Conservation (phyloP, 2,113 vertebrate species). For the Talpa occidentalis region DNA sequence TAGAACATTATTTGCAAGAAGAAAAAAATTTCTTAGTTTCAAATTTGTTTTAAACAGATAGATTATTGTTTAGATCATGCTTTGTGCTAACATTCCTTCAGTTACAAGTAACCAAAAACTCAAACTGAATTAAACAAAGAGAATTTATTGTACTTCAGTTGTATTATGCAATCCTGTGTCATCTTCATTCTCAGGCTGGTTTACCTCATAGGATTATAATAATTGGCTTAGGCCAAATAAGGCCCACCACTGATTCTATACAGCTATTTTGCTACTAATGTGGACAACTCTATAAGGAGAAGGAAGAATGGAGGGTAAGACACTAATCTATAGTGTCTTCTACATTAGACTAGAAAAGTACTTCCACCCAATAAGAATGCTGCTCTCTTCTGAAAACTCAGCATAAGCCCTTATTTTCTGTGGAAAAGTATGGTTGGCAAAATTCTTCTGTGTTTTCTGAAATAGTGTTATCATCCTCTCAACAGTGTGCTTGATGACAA, state of each 20-base stretch:
- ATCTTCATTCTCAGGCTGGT: not conserved
- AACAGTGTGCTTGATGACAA: not conserved
- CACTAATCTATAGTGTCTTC: not conserved
- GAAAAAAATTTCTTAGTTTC: slow-evolving; percentile 26
- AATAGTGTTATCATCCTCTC: slow-evolving; percentile 12
- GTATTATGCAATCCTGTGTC: not conserved
- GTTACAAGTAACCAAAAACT: not conserved
- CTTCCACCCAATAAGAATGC: not conserved
- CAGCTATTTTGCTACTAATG: not conserved
- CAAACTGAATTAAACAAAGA: slow-evolving; percentile 38
- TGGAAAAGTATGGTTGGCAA: not conserved
- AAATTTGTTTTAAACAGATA: slow-evolving; percentile 23
- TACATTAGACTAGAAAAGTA: not conserved
- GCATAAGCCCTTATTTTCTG: not conserved
- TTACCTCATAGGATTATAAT: not conserved
- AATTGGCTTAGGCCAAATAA: not conserved
- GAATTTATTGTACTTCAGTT: not conserved
- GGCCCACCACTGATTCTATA: no score
- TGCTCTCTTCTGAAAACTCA: not conserved
- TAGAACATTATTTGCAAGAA: not conserved
- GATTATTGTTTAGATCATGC: not conserved
- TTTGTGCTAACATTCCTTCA: slow-evolving; percentile 35
- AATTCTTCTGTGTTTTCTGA: slow-evolving; percentile 31
- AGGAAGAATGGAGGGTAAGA: not conserved
- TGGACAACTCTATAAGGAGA: not conserved